Conservation (phyloP, 1,140 invertebrate genomes). For the Globodera rostochiensis region DNA sequence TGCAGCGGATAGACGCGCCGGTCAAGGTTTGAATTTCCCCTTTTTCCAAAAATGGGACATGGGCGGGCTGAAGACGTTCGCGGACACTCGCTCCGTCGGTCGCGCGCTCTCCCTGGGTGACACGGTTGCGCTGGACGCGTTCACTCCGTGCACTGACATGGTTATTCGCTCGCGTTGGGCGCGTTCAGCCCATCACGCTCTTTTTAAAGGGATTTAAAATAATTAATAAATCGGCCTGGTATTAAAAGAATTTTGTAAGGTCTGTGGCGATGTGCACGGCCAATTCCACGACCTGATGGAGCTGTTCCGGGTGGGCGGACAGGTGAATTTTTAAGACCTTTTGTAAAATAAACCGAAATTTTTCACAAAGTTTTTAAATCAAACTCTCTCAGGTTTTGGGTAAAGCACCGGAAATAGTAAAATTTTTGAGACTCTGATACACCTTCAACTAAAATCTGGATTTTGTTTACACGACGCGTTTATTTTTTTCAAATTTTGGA, state of each 20-base stretch:
- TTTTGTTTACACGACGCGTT: too few species aligned
- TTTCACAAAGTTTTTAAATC: neutral
- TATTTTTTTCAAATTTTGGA: too few species aligned
- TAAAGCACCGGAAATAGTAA: neutral
- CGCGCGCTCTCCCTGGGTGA: too few species aligned
- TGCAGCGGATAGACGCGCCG: constrained; percentile 97
- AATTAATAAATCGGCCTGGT: too few species aligned
- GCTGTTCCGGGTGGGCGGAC: constrained; percentile 66
- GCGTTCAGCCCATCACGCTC: too few species aligned
- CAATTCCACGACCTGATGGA: constrained; percentile 91
- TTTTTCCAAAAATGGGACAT: too few species aligned
- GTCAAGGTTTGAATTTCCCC: constrained; percentile 80
- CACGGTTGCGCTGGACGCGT: too few species aligned
- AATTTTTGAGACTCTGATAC: constrained; percentile 67
- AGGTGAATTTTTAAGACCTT: constrained; percentile 68
- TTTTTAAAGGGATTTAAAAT: too few species aligned
- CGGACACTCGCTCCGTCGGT: neutral
- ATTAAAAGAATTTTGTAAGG: constrained; percentile 74
- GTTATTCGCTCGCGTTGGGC: too few species aligned
- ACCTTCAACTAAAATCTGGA: constrained; percentile 85
- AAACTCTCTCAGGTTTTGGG: too few species aligned
- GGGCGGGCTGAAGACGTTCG: too few species aligned
- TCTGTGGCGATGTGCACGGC: constrained; percentile 99
- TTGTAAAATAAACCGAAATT: neutral
- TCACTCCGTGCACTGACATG: too few species aligned